Conservation (phyloP, 2,888 invertebrate genomes). For the Tridacna crocea region DNA sequence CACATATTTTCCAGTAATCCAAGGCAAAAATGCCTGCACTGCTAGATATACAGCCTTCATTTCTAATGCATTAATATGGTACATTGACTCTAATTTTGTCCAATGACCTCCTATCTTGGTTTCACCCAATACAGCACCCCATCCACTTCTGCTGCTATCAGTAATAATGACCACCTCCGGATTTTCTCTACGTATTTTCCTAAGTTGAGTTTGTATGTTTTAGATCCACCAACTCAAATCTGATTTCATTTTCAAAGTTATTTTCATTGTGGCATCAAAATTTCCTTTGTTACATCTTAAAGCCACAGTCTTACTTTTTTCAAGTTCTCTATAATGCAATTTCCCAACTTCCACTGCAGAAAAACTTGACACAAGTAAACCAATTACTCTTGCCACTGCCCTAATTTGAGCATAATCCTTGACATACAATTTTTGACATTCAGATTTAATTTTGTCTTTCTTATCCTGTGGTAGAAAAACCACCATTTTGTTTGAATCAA, state of each 20-base stretch:
- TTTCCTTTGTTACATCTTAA: background rate
- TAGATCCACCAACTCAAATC: constrained; percentile 1
- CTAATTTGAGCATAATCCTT: background rate
- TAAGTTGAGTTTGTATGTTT: background rate
- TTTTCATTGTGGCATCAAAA: background rate
- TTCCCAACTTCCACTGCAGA: constrained; percentile 22
- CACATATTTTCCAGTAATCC: constrained; percentile 1
- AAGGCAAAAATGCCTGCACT: background rate
- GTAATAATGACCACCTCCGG: background rate
- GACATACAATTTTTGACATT: constrained; percentile 1
- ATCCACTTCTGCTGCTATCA: background rate
- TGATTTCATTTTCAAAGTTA: background rate
- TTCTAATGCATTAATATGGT: constrained; percentile 29
- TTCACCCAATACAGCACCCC: background rate
- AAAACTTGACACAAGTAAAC: constrained; percentile 6
- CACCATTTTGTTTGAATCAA: constrained; percentile 25
- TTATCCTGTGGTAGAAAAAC: too few relatives aligned
- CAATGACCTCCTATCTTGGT: constrained; percentile 19
- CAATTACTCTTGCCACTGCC: constrained; percentile 16
- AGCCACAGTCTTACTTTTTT: background rate
- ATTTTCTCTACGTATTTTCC: background rate
- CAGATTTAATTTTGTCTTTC: background rate
- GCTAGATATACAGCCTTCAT: constrained; percentile 15
- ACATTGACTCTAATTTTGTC: background rate
- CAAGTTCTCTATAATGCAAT: too few relatives aligned